Evolutionary conservation across 2,888 invertebrate genomes (phyloP), one percentile per base, ranked within the genome.

Genomic region (Coelopa pilipes): DNA sequence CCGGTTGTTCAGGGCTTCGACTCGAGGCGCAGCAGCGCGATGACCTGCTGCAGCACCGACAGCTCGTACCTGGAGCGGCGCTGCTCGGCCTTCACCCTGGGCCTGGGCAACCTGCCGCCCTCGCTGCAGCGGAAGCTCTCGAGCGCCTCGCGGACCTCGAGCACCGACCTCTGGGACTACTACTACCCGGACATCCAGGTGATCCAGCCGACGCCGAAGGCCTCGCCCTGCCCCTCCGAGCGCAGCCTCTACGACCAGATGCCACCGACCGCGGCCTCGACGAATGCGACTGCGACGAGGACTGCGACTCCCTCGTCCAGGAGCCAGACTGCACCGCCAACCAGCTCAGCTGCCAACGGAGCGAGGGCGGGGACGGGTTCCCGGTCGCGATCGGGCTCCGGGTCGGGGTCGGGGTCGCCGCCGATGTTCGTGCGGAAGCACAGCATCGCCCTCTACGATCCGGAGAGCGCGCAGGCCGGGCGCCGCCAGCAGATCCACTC

Each of bases 41-140:
- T 94, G 81, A 95, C 95, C 47, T 94, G 94, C 87, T 95, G 94
- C 80, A 94, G 94, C 83, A 94, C 94, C 53, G 94, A 93, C 75
- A 94, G 94, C 85, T 94, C 94, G 74, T 95, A 94, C 84, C 89
- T 95, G 83, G 95, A 95, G 86, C 90, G 94, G 69, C 91, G 95
- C 69, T 94, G 93, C 78, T 94, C 94, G 21, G 93, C 94, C 57
- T 92, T 94, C 77, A 93, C 92, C 73, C 90, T 93, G 87, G 93
- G 94, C 75, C 89, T 93, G 85, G 90, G 92, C 72, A 92, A 93
- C 79, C 76, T 88, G 72, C 86, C 88, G 65, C 84, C 87, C 12
- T 82, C 86, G 74, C 80, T 87, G 76, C 85, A 85, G 75, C 82
- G 84, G 19, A 87, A 87, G 74, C 78, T 86, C 47, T 85, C 87